Evolutionary conservation across 2,113 vertebrate genomes (phyloP).

Genomic region (Mohoua ochrocephala): DNA sequence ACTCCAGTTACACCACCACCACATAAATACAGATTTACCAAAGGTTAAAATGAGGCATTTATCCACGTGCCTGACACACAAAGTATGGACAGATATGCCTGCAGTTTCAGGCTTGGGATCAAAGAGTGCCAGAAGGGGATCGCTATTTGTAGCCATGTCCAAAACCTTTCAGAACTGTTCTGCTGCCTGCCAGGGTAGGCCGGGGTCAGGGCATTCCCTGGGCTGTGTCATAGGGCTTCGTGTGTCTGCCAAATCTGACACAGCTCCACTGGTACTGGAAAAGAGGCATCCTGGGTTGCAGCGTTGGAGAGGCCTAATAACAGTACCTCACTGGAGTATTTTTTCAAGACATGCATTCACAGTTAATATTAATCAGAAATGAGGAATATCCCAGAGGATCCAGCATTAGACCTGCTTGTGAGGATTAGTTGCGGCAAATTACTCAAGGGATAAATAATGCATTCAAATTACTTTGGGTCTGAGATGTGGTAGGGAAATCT

Average conservation of each 20-base stretch:
- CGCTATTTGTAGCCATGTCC: not conserved
- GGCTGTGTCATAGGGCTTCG: not conserved
- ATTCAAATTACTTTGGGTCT: slow-evolving; percentile 51
- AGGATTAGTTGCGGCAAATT: slow-evolving; percentile 61
- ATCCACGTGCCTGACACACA: not conserved
- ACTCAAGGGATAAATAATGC: slow-evolving; percentile 28
- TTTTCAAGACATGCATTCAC: slow-evolving; percentile 16
- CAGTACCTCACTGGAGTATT: not conserved
- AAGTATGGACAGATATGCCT: fast-evolving
- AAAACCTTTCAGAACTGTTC: not conserved
- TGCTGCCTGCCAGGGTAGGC: fast-evolving
- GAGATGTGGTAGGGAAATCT: not conserved
- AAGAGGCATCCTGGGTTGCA: not conserved
- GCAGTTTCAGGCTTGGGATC: not conserved
- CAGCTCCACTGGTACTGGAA: not conserved
- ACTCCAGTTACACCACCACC: not conserved
- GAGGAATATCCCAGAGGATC: slow-evolving; percentile 44
- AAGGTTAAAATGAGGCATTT: not conserved
- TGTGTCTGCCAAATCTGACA: fast-evolving
- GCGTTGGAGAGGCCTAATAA: not conserved
- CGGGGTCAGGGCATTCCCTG: fast-evolving
- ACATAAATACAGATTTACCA: not conserved
- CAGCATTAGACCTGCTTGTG: slow-evolving; percentile 30
- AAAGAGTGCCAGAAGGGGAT: not conserved
- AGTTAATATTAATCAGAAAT: slow-evolving; percentile 54